Evolutionary conservation across 2,113 vertebrate species (phyloP).

Genomic region (Pseudorectes ferrugineus): DNA sequence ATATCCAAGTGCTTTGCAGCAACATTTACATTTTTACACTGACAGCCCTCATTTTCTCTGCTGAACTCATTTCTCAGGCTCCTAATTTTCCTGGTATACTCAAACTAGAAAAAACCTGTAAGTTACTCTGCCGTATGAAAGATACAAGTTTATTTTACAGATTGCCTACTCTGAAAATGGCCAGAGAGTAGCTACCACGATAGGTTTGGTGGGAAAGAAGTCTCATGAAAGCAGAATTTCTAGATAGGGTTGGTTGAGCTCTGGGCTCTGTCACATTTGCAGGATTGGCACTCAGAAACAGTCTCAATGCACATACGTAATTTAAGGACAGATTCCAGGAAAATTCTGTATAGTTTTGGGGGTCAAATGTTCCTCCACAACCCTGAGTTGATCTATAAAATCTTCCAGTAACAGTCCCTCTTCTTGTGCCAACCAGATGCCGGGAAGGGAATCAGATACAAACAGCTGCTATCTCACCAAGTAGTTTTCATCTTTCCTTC

Average conservation of each 20-base stretch:
- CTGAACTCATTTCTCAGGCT: not conserved
- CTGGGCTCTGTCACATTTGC: not conserved
- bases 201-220: not conserved
- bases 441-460: not conserved
- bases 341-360: not conserved
- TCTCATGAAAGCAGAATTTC: not conserved
- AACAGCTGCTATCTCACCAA: not conserved
- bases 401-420: not conserved
- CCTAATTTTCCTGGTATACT: not conserved
- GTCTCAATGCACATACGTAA: not conserved
- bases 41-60: not conserved
- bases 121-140: not conserved
- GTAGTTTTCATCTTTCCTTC: not conserved
- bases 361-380: not conserved
- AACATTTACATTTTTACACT: not conserved
- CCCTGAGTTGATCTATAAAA: not conserved
- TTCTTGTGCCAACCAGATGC: not conserved
- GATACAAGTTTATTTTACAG: not conserved
- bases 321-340: not conserved
- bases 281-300: not conserved
- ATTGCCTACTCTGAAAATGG: not conserved
- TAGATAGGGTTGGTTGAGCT: not conserved
- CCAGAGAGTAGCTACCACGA: rapidly evolving
- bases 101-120: not conserved
- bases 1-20: not conserved